A percentile compares a stretch with the other conserved stretches of the same genome.
Conservation (phyloP, 2,113 vertebrate species). For the Anolis sagrei region DNA sequence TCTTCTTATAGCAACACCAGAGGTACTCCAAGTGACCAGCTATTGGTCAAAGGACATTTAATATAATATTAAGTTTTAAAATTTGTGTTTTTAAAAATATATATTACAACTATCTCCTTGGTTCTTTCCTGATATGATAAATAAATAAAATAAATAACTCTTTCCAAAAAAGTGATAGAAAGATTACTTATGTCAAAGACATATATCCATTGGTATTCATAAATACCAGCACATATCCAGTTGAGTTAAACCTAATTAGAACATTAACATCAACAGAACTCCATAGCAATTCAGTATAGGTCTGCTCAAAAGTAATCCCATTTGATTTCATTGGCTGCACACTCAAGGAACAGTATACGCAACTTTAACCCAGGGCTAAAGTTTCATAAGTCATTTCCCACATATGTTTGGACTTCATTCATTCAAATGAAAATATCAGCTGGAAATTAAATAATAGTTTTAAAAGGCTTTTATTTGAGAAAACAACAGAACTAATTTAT, state of each 20-base stretch:
- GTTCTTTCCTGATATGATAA: too few relatives aligned
- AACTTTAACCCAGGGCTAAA: not conserved
- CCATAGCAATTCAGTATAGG: too few relatives aligned
- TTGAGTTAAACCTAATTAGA: not conserved
- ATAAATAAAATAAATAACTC: too few relatives aligned
- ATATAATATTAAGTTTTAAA: too few relatives aligned
- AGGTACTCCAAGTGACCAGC: too few relatives aligned
- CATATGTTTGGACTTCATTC: not conserved
- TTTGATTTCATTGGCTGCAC: not conserved
- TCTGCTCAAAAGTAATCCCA: not conserved
- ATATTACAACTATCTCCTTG: too few relatives aligned
- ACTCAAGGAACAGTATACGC: not conserved
- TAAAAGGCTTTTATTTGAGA: not conserved
- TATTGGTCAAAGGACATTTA: too few relatives aligned
- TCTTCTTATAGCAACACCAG: too few relatives aligned
- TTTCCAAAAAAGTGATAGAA: too few relatives aligned
- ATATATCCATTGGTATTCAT: not conserved
- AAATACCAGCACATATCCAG: not conserved
- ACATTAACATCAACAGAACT: not conserved
- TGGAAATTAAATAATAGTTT: constrained; percentile 3
- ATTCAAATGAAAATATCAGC: not conserved
- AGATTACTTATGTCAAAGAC: not conserved
- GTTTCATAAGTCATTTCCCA: too few relatives aligned
- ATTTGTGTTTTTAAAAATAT: too few relatives aligned
- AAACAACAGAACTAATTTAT: constrained; percentile 2